A percentile compares a stretch with the other conserved stretches of the same genome.
Evolutionary conservation across 2,797 vertebrate genomes (phyloP).

Genomic region (Acanthopagrus latus): DNA sequence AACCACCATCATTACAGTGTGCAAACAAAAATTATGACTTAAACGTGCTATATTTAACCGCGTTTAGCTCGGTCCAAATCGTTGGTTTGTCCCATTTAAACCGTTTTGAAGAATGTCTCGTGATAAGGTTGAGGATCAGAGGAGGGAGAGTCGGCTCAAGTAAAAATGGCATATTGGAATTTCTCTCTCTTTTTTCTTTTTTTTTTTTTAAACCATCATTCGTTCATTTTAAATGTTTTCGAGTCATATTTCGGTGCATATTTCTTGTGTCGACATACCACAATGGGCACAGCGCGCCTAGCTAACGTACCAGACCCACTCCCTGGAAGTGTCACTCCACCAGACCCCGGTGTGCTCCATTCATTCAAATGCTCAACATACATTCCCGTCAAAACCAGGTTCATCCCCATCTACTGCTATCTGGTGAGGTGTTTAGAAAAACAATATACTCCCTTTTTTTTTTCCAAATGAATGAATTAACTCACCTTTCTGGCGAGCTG

Average conservation of each 20-base stretch:
- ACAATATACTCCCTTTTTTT: not conserved
- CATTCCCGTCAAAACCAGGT: rapidly evolving
- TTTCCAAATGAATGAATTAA: slow-evolving; percentile 4
- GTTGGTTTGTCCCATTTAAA: not conserved
- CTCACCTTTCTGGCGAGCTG: slow-evolving; percentile 75
- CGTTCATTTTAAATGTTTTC: not conserved
- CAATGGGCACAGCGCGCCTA: slow-evolving; percentile 3
- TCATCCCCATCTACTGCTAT: rapidly evolving
- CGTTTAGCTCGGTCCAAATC: not conserved
- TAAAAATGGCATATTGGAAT: not conserved
- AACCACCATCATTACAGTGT: not conserved
- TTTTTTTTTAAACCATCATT: not conserved
- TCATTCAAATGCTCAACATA: slow-evolving; percentile 14
- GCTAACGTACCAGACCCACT: slow-evolving; percentile 10
- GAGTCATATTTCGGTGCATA: not conserved
- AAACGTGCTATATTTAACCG: not conserved
- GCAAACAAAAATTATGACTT: not conserved
- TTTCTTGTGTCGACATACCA: not conserved
- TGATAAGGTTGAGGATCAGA: too few species aligned
- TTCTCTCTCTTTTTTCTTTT: too few species aligned
- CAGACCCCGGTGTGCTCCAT: slow-evolving; percentile 5
- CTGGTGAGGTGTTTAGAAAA: rapidly evolving
- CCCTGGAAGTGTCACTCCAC: slow-evolving; percentile 19
- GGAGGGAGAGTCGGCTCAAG: too few species aligned
- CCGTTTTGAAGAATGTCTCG: not conserved